phyloP scores from a whole-genome alignment of 2,113 vertebrate species.

The Hippopotamus amphibius region DNA sequence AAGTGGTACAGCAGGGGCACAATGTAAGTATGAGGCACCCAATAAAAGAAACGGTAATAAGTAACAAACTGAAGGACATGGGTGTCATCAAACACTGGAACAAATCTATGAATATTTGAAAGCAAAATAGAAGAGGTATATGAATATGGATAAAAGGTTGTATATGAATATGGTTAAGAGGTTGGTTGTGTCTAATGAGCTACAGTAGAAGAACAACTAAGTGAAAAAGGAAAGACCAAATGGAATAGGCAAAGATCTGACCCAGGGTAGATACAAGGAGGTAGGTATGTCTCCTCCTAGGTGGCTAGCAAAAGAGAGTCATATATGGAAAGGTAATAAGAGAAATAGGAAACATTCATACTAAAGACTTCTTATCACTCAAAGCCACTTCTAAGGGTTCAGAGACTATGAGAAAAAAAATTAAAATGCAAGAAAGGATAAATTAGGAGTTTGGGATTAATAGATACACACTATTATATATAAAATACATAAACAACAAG shows the following conservation, averaged over 20 bases:
- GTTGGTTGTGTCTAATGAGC: not conserved
- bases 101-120: not conserved
- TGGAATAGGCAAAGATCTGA: not conserved
- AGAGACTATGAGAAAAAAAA: not conserved
- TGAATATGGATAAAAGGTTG: not conserved
- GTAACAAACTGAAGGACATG: not conserved
- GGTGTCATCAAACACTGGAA: not conserved
- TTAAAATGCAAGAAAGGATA: no score
- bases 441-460: no score
- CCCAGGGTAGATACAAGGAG: not conserved
- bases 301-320: not conserved
- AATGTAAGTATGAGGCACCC: not conserved
- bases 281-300: no score
- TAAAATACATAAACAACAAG: no score
- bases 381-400: not conserved
- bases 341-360: not conserved
- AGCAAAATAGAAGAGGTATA: not conserved
- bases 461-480: no score
- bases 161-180: not conserved
- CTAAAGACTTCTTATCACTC: not conserved
- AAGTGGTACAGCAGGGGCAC: not conserved
- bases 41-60: not conserved
- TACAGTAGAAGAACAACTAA: not conserved
- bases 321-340: not conserved
- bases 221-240: not conserved